These are phyloP conservation scores for Hirtodrosophila trivittata DNA, from an alignment of 2,888 invertebrate genomes.

Conservation along the genomic window DNA sequence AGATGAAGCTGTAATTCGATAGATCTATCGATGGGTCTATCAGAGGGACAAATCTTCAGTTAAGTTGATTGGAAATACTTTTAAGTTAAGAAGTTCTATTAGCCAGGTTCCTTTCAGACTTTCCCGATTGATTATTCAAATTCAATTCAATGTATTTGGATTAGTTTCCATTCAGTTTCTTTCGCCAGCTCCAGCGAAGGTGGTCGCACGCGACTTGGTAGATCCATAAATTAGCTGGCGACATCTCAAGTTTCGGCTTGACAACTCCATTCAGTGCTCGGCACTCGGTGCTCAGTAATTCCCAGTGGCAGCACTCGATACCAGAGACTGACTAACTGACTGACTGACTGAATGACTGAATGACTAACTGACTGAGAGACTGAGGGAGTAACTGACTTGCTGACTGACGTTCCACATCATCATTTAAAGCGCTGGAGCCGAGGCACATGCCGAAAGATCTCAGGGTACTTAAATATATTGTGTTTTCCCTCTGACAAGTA, in stretches of 20 bases:
- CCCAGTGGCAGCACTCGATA: not conserved
- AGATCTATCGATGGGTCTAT: too few relatives aligned
- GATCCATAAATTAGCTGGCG: conserved; percentile 8
- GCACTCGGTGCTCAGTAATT: not conserved
- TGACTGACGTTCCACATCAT: conserved; percentile 18
- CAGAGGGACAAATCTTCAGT: too few relatives aligned
- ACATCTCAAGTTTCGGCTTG: conserved; percentile 2
- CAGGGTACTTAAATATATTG: conserved; percentile 36
- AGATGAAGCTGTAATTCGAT: too few relatives aligned
- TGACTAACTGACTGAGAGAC: not conserved
- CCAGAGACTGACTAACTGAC: conserved; percentile 30
- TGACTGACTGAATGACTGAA: conserved; percentile 37
- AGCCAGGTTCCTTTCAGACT: too few relatives aligned
- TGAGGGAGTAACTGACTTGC: not conserved
- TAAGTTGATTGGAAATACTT: too few relatives aligned
- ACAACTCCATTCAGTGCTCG: conserved; percentile 12
- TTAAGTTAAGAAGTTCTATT: too few relatives aligned
- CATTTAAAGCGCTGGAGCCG: conserved; percentile 30
- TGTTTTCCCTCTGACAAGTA: conserved; percentile 4
- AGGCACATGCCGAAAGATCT: conserved; percentile 14
- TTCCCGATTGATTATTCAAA: too few relatives aligned
- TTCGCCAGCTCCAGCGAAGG: not conserved
- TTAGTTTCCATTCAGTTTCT: too few relatives aligned
- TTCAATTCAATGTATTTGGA: too few relatives aligned
- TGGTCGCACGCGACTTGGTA: conserved; percentile 4